Percentiles rank a stretch among this genome's conserved stretches.
Evolutionary conservation across 2,888 invertebrate species (phyloP).

Genomic region (Myathropa florea): DNA sequence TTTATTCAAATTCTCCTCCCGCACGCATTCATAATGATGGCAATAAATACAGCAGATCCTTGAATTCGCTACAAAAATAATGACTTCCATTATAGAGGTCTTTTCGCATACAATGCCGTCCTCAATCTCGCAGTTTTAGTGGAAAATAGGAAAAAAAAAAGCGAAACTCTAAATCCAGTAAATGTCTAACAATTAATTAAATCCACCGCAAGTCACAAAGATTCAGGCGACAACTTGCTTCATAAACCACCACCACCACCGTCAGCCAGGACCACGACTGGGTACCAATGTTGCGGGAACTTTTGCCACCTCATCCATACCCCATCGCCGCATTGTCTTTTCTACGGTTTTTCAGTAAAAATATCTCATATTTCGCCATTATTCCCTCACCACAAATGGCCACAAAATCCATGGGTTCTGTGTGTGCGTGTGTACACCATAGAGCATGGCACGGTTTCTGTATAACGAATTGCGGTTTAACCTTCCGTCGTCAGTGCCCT

Average conservation of each 20-base stretch:
- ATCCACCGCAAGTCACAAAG: constrained; percentile 52
- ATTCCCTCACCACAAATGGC: not conserved
- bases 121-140: not conserved
- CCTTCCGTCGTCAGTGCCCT: constrained; percentile 29
- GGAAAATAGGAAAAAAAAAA: constrained; percentile 4
- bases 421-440: not conserved
- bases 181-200: constrained; percentile 67
- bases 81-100: constrained; percentile 25
- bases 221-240: constrained; percentile 19
- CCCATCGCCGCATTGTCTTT: constrained; percentile 40
- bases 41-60: constrained; percentile 34
- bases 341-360: constrained; percentile 23
- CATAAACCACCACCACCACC: constrained; percentile 28
- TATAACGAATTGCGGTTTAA: constrained; percentile 57
- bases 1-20: constrained; percentile 14
- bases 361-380: constrained; percentile 25
- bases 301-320: not conserved
- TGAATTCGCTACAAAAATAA: constrained; percentile 19
- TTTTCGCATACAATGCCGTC: constrained; percentile 12
- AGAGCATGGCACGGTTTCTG: not conserved
- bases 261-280: not conserved
- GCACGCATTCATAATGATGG: constrained; percentile 15
- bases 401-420: not conserved
- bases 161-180: constrained; percentile 17
- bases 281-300: not conserved